A percentile compares a stretch with the other conserved stretches of the same genome.
These are phyloP conservation scores for Chironomus tentans DNA, from an alignment of 2,888 invertebrate species.

Conservation along the genomic window DNA sequence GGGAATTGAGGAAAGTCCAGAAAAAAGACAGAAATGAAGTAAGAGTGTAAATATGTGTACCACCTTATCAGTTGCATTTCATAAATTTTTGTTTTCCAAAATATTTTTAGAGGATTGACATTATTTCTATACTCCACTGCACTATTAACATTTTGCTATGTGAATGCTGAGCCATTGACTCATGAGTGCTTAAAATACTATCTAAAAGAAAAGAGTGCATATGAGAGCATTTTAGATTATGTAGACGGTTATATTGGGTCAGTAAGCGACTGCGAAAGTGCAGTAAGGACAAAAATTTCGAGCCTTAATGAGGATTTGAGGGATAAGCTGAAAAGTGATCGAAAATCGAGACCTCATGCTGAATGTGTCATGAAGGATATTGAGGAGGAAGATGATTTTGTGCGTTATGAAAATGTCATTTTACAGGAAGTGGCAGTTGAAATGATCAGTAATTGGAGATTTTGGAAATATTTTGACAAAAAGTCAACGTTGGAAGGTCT, in stretches of 20 bases:
- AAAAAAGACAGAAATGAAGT: background rate
- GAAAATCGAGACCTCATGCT: background rate
- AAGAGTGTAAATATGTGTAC: background rate
- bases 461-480: slow-evolving; percentile 18
- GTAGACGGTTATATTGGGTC: background rate
- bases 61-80: background rate
- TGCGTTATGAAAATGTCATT: background rate
- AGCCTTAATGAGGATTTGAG: background rate
- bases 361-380: slow-evolving; percentile 8
- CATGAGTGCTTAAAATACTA: slow-evolving; percentile 4
- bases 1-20: too few relatives aligned
- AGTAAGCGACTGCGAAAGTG: slow-evolving; percentile 3
- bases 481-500: background rate
- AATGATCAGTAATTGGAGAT: slow-evolving; percentile 22
- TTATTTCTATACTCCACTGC: background rate
- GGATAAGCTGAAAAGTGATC: background rate
- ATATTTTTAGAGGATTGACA: background rate
- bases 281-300: slow-evolving; percentile 3
- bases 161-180: background rate
- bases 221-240: background rate
- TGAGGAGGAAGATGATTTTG: slow-evolving; percentile 13
- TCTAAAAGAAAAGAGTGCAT: background rate
- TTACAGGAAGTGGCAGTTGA: slow-evolving; percentile 4
- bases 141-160: background rate
- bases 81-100: background rate